A percentile compares a stretch with the other conserved stretches of the same genome.
These are phyloP conservation scores for Dipodomys ordii DNA, from an alignment of 2,113 vertebrate genomes.

Conservation along the genomic window DNA sequence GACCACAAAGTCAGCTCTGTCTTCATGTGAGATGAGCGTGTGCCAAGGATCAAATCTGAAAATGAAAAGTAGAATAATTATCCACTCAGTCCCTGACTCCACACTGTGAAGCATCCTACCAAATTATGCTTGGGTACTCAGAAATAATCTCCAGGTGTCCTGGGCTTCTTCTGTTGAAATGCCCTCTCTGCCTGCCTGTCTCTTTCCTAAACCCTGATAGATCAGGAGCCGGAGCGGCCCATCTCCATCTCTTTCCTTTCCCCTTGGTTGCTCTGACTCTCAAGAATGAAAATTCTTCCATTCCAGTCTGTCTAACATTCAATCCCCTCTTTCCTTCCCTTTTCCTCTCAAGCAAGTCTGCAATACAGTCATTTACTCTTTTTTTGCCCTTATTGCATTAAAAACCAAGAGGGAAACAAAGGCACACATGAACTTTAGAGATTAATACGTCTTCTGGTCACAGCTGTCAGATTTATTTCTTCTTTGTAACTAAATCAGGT, in stretches of 20 bases:
- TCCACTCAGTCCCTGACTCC: slow-evolving; percentile 31
- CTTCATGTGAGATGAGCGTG: slow-evolving; percentile 52
- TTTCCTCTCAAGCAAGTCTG: slow-evolving; percentile 75
- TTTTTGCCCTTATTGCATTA: slow-evolving; percentile 83
- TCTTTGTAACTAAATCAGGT: slow-evolving; percentile 87
- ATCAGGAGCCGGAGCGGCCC: slow-evolving; percentile 52
- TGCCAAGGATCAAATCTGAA: slow-evolving; percentile 70
- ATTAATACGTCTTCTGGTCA: slow-evolving; percentile 89
- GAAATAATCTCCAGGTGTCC: slow-evolving; percentile 61
- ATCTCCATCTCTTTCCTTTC: slow-evolving; percentile 75
- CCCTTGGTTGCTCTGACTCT: slow-evolving; percentile 75
- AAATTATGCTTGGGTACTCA: slow-evolving; percentile 64
- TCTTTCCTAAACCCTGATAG: slow-evolving; percentile 74
- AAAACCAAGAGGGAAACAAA: slow-evolving; percentile 87
- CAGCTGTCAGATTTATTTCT: slow-evolving; percentile 86
- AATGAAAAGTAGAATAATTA: slow-evolving; percentile 68
- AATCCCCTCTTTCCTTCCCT: slow-evolving; percentile 49
- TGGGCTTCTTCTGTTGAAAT: slow-evolving; percentile 48
- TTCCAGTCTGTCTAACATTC: slow-evolving; percentile 79
- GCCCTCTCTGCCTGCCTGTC: slow-evolving; percentile 56
- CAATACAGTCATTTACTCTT: slow-evolving; percentile 83
- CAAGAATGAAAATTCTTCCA: slow-evolving; percentile 85
- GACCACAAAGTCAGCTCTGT: not conserved
- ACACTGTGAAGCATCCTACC: slow-evolving; percentile 70
- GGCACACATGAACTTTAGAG: slow-evolving; percentile 83